A percentile compares a stretch with the other conserved stretches of the same genome.
These are phyloP conservation scores for Schizotus pectinicornis DNA, from an alignment of 2,888 invertebrate genomes.

Conservation along the genomic window DNA sequence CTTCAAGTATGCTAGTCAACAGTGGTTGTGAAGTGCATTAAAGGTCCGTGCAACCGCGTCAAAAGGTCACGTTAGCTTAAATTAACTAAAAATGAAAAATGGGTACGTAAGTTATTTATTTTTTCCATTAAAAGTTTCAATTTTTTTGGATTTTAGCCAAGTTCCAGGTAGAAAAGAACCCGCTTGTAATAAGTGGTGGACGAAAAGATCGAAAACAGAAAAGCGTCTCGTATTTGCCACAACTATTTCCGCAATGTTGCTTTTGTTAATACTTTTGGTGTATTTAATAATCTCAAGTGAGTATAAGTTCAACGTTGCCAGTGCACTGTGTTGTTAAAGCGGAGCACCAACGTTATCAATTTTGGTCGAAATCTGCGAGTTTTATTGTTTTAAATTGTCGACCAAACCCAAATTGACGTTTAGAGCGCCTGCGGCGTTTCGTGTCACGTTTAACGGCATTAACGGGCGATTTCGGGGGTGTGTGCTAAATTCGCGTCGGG, in stretches of 20 bases:
- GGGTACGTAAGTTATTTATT: neutral
- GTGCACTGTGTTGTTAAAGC: neutral
- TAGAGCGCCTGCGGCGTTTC: too few species aligned
- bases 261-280: constrained; percentile 4
- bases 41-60: neutral
- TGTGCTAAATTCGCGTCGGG: too few species aligned
- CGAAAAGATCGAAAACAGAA: constrained; percentile 11
- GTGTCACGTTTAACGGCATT: too few species aligned
- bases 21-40: constrained; percentile 2
- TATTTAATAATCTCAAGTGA: constrained; percentile 13
- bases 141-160: neutral
- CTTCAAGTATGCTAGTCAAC: constrained; percentile 5
- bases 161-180: constrained; percentile 2
- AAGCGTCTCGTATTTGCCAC: constrained; percentile 10
- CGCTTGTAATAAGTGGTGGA: constrained; percentile 10
- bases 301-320: neutral
- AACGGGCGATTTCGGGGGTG: too few species aligned
- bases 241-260: constrained; percentile 1
- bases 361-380: neutral
- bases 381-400: neutral
- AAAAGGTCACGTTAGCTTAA: neutral
- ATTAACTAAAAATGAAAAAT: neutral
- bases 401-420: too few species aligned
- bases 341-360: neutral
- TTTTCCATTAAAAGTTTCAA: neutral